phyloP scores from a whole-genome alignment of 2,888 invertebrate genomes.

The Doris montereyensis region DNA sequence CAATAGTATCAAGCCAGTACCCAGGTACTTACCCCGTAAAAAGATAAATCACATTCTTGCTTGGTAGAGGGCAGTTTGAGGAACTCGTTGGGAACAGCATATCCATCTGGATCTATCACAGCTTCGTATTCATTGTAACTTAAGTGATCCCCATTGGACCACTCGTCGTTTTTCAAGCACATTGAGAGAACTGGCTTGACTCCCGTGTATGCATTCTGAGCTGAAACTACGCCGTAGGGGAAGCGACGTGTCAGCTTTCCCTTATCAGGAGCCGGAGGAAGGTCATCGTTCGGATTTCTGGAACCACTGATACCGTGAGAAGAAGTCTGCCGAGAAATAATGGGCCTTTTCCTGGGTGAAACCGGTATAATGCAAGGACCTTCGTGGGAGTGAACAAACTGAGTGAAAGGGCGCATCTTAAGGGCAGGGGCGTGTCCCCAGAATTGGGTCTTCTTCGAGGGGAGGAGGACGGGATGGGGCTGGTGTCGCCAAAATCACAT shows the following conservation, averaged over 20 bases:
- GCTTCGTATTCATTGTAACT: constrained; percentile 54
- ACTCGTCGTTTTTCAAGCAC: constrained; percentile 45
- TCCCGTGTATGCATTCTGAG: constrained; percentile 58
- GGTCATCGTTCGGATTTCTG: constrained; percentile 39
- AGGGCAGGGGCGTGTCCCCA: constrained; percentile 16
- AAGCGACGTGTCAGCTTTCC: constrained; percentile 35
- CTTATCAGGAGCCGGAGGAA: constrained; percentile 34
- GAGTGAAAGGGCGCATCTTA: neutral
- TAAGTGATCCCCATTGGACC: constrained; percentile 43
- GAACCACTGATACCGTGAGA: constrained; percentile 18
- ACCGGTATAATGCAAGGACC: constrained; percentile 37
- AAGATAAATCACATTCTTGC: constrained; percentile 2
- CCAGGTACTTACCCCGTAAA: constrained; percentile 24
- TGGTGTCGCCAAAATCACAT: constrained; percentile 4
- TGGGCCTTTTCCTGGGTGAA: neutral
- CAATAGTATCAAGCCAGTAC: neutral
- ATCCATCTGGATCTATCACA: constrained; percentile 63
- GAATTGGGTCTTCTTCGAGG: constrained; percentile 44
- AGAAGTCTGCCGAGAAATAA: neutral
- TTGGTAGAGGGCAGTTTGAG: constrained; percentile 20
- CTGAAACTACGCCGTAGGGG: constrained; percentile 59
- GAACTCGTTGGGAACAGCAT: constrained; percentile 61
- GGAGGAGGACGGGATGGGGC: constrained; percentile 46
- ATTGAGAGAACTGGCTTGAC: constrained; percentile 53
- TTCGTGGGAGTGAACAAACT: neutral